Evolutionary conservation across 2,797 vertebrate species (phyloP), one percentile per base, ranked within the genome.

Genomic region (Columba guinea): DNA sequence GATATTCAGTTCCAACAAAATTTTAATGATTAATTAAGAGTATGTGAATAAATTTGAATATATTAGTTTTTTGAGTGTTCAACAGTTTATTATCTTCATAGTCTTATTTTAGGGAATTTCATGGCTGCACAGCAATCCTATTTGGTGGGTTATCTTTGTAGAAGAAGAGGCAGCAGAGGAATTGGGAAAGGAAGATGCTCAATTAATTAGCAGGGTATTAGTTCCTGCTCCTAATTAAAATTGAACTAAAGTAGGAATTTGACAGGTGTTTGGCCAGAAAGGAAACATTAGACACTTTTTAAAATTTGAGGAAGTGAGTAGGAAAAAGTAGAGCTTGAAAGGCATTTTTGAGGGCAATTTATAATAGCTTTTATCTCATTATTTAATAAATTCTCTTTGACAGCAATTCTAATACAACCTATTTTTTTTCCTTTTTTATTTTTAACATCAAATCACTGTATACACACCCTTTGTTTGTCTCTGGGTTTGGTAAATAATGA

Each of bases 141-240:
- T 94, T 94, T 89, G 56, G 68, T 79, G 46, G n/a, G 55, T 87
- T 93, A 78, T 85, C 89, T 88, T 89, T 68, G 52, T 32, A 76
- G 49, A 92, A 92, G 80, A 74, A 56, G 34, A 58, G 17, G 27
- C 46, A 89, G 37, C 76, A 91, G 84, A 96, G 65, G 55, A 91
- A 95, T 16, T 89, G 67, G 74, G 82, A 84, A 90, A 94, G 55
- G 67, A 96, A 95, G 93, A 90, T 53, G 15, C 67, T 80, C 74
- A 95, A 85, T 97, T 97, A 98, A 97, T 97, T 97, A 97, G 92
- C 69, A 92, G 68, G 75, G 76, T 90, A 94, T 96, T 96, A 97
- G 88, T 82, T 91, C 81, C 91, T 96, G 63, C 37, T 97, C 53
- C 85, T 97, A 96, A 95, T 96, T 96, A 97, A 97, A 96, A 95